Evolutionary conservation across 2,888 invertebrate genomes (phyloP), one percentile per base, ranked within the genome.

Genomic region (Oxytorus armatus): DNA sequence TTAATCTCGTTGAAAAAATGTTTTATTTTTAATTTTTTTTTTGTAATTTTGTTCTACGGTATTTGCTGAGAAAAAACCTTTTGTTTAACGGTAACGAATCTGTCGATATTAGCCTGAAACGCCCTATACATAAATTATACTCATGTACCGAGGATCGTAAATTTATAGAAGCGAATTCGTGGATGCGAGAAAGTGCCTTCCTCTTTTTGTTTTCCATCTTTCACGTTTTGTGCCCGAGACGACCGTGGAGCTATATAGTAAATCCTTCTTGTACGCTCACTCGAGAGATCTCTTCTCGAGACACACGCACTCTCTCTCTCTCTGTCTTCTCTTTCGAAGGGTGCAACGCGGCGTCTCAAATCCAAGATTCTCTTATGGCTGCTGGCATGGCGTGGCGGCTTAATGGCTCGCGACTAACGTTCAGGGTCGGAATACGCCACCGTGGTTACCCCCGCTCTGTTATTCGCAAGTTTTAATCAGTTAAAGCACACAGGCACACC

Each of bases 371-470:
- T 83, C 83, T 83, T 83, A 81, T 81, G 84, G 82, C 80, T 78
- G 75, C 77, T 86, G 85, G 86, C 86, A 87, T 85, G 83, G 86
- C 87, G 87, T 86, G 86, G 88, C 87, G 87, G 83, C 85, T 87
- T 88, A 87, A 88, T 88, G 87, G 87, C 86, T 87, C 87, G 88
- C 85, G 82, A 88, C 88, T 86, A 86, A 87, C 85, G 85, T 86
- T 86, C 86, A 87, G 85, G 85, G 82, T 82, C 84, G 86, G 73
- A 83, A 73, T 73, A 70, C 79, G 73, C 70, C 21, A 49, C 11
- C 47, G 21, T 42, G 16, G 75, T 78, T 75, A 44, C 72, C 78
- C 75, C 78, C 75, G 65, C 51, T 66, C 66, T 66, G 68, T 42
- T 51, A 29, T 66, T 69, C 42, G 23, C 53, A 53, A 53, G 51